These are phyloP conservation scores for Panzeria rudis DNA, from an alignment of 2,888 invertebrate genomes.

Conservation along the genomic window DNA sequence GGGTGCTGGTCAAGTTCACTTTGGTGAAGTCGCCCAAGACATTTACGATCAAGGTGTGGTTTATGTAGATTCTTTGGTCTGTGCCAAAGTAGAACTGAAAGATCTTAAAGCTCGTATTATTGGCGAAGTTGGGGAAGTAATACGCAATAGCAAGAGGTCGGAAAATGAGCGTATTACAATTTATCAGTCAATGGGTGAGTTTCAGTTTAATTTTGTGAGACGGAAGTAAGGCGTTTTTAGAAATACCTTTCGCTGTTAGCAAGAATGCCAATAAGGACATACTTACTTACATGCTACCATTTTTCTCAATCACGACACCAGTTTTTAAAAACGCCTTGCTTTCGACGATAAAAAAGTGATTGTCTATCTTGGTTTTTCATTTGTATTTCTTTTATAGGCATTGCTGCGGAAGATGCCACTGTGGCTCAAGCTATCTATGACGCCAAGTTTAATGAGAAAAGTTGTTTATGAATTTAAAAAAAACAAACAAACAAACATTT, in stretches of 20 bases:
- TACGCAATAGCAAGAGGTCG: conserved; percentile 79
- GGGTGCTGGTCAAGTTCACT: conserved; percentile 85
- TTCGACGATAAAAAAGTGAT: not conserved
- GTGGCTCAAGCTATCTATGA: conserved; percentile 85
- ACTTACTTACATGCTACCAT: too few relatives aligned
- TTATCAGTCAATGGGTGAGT: conserved; percentile 87
- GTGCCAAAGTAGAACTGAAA: conserved; percentile 85
- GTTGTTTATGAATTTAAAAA: not conserved
- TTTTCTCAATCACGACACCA: not conserved
- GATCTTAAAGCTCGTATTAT: conserved; percentile 84
- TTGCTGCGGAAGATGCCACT: conserved; percentile 87
- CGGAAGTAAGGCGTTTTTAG: not conserved
- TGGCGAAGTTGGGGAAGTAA: conserved; percentile 86
- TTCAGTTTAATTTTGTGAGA: not conserved
- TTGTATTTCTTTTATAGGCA: conserved; percentile 83
- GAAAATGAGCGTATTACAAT: conserved; percentile 83
- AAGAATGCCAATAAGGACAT: too few relatives aligned
- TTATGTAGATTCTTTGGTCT: conserved; percentile 85
- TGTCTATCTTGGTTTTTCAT: not conserved
- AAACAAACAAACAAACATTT: not conserved
- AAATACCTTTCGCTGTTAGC: too few relatives aligned
- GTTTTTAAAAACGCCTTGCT: not conserved
- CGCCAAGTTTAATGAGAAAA: conserved; percentile 52
- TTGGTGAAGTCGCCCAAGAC: conserved; percentile 84
- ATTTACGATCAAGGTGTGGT: conserved; percentile 84